phyloP scores from a whole-genome alignment of 2,888 invertebrate species.

The Molanna angustata region DNA sequence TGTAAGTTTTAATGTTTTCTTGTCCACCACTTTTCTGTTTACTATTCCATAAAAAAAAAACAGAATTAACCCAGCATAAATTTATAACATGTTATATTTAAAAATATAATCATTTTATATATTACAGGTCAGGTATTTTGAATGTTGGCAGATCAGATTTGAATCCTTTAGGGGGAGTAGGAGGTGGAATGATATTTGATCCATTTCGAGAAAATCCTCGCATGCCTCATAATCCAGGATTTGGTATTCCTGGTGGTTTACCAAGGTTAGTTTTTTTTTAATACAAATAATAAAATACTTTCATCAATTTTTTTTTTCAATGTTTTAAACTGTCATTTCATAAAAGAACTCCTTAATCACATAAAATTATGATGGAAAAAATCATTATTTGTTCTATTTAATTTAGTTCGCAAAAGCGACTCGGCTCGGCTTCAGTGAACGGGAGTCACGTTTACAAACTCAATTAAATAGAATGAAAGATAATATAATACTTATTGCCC shows the following conservation, averaged over 20 bases:
- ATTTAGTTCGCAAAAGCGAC: too few relatives aligned
- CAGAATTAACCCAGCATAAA: too few relatives aligned
- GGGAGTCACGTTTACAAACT: too few relatives aligned
- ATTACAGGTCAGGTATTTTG: slow-evolving; percentile 45
- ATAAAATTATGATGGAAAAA: too few relatives aligned
- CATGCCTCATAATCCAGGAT: slow-evolving; percentile 49
- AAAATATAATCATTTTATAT: too few relatives aligned
- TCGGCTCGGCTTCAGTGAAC: too few relatives aligned
- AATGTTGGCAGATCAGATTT: slow-evolving; percentile 72
- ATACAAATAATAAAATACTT: neutral
- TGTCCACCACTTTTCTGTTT: too few relatives aligned
- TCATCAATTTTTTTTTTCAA: neutral
- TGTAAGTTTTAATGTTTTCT: too few relatives aligned
- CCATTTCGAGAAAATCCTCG: slow-evolving; percentile 52
- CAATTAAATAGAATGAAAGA: too few relatives aligned
- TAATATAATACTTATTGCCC: too few relatives aligned
- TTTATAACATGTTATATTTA: neutral
- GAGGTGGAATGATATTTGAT: slow-evolving; percentile 73
- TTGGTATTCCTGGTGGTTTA: slow-evolving; percentile 57
- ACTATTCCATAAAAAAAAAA: too few relatives aligned
- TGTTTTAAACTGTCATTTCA: neutral
- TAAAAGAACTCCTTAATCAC: neutral
- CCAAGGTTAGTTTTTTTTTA: slow-evolving; percentile 58
- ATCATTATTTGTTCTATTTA: too few relatives aligned
- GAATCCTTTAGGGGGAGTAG: slow-evolving; percentile 66